phyloP scores from a whole-genome alignment of 2,888 invertebrate species.

The Terebella lapidaria region DNA sequence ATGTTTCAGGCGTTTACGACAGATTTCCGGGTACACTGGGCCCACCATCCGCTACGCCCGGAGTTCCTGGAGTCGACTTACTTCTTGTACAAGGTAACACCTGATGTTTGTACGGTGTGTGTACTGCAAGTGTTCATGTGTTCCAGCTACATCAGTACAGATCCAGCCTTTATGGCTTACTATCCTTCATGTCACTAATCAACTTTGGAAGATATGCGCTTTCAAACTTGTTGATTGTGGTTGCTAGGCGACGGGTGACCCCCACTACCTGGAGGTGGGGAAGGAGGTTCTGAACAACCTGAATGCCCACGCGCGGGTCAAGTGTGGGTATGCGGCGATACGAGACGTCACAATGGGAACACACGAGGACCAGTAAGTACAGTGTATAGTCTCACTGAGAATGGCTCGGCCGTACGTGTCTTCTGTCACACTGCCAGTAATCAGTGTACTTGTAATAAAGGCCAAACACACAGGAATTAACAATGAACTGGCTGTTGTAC shows the following conservation, averaged over 20 bases:
- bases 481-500: too few relatives aligned
- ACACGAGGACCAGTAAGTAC: constrained; percentile 71
- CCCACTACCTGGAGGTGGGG: constrained; percentile 90
- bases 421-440: too few relatives aligned
- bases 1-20: constrained; percentile 86
- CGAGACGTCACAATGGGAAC: constrained; percentile 85
- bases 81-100: constrained; percentile 71
- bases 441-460: too few relatives aligned
- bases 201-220: too few relatives aligned
- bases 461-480: too few relatives aligned
- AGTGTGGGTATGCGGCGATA: constrained; percentile 96
- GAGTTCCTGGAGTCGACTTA: constrained; percentile 98
- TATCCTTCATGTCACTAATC: too few relatives aligned
- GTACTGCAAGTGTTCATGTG: too few relatives aligned
- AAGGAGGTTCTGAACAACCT: constrained; percentile 80
- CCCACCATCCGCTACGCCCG: constrained; percentile 91
- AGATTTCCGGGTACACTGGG: constrained; percentile 98
- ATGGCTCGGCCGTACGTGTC: too few relatives aligned
- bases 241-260: constrained; percentile 80
- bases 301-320: constrained; percentile 84
- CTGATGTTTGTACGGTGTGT: not conserved
- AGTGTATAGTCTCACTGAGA: too few relatives aligned
- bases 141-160: too few relatives aligned
- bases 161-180: too few relatives aligned
- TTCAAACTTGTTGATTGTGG: too few relatives aligned